Percentiles rank a stretch among this genome's conserved stretches.
These are phyloP conservation scores for Plodia interpunctella DNA, from an alignment of 1,140 invertebrate species.

Conservation along the genomic window DNA sequence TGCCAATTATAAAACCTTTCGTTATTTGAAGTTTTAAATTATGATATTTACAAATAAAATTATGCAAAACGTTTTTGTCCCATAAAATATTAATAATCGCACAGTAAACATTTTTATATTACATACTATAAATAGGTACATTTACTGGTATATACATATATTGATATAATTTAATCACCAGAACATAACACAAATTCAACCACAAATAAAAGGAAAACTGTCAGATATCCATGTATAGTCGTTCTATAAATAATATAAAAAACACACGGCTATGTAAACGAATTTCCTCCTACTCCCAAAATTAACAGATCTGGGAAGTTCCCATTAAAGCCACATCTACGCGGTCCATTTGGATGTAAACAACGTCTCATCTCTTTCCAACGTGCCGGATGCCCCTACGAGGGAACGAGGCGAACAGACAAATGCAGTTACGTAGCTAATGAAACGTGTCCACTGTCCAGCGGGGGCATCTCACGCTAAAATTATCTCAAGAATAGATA, in stretches of 20 bases:
- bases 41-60: too few relatives aligned
- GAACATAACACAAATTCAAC: background rate
- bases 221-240: background rate
- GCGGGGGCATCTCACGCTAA: slow-evolving; percentile 47
- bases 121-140: too few relatives aligned
- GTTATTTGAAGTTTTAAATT: too few relatives aligned
- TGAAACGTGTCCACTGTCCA: slow-evolving; percentile 69
- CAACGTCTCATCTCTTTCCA: slow-evolving; percentile 45
- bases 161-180: too few relatives aligned
- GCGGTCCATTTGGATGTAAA: slow-evolving; percentile 62
- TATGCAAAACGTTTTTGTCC: too few relatives aligned
- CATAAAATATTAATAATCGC: too few relatives aligned
- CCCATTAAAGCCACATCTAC: slow-evolving; percentile 61
- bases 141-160: too few relatives aligned
- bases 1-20: too few relatives aligned
- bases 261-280: slow-evolving; percentile 50
- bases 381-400: slow-evolving; percentile 10
- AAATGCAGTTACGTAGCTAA: slow-evolving; percentile 63
- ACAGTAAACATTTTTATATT: too few relatives aligned
- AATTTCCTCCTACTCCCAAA: slow-evolving; percentile 58
- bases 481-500: slow-evolving; percentile 30
- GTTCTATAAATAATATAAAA: slow-evolving; percentile 60
- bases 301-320: slow-evolving; percentile 64
- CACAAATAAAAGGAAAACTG: background rate
- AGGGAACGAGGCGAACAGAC: slow-evolving; percentile 46